phyloP scores from a whole-genome alignment of 1,140 invertebrate genomes.

The Leptoteleia sp. region DNA sequence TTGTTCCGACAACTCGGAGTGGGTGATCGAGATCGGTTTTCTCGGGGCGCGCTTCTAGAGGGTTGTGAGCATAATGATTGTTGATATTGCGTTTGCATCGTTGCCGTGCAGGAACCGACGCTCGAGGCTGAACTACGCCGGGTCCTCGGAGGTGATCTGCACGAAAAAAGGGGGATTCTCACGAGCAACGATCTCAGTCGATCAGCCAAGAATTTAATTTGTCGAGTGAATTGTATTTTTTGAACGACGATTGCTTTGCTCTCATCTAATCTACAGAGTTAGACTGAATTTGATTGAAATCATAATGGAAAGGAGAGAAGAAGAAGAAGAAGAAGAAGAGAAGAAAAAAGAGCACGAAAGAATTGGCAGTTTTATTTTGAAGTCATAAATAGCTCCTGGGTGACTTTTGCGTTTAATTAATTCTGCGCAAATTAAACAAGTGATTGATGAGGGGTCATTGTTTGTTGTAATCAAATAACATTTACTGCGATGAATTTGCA shows the following conservation, averaged over 20 bases:
- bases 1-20: conserved; percentile 75
- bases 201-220: conserved; percentile 23
- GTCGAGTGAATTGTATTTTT: conserved; percentile 51
- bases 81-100: conserved; percentile 70
- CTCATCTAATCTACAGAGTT: conserved; percentile 4
- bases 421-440: not conserved
- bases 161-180: conserved; percentile 60
- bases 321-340: not conserved
- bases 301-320: not conserved
- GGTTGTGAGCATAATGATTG: conserved; percentile 74
- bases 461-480: not conserved
- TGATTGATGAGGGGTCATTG: not conserved
- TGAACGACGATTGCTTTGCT: not conserved
- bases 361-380: no score
- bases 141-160: conserved; percentile 82
- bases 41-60: conserved; percentile 73
- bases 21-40: conserved; percentile 81
- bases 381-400: no score
- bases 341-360: no score
- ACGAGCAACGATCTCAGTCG: conserved; percentile 20
- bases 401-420: not conserved
- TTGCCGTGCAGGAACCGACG: conserved; percentile 78
- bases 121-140: conserved; percentile 82
- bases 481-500: not conserved
- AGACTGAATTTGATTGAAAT: no score